phyloP scores from a whole-genome alignment of 2,888 invertebrate genomes.

The Macaria liturata region DNA sequence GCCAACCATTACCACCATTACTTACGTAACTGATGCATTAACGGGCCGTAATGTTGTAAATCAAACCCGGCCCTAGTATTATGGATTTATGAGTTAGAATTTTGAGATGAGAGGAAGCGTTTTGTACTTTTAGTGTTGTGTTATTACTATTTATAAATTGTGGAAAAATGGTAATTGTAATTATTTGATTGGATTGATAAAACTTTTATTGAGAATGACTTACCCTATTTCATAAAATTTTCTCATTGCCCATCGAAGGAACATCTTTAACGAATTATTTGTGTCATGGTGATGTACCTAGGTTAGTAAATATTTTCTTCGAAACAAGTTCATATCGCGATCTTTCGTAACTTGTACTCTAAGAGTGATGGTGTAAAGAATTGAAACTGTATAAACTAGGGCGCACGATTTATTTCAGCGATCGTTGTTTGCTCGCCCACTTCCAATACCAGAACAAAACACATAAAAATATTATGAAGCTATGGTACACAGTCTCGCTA shows the following conservation, averaged over 20 bases:
- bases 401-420: constrained; percentile 31
- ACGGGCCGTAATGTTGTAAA: constrained; percentile 15
- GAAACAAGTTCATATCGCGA: not conserved
- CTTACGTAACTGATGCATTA: constrained; percentile 25
- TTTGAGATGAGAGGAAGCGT: constrained; percentile 13
- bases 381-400: constrained; percentile 32
- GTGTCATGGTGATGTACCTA: too few relatives aligned
- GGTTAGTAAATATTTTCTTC: too few relatives aligned
- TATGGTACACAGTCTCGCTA: not conserved
- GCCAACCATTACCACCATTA: not conserved
- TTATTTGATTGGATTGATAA: too few relatives aligned
- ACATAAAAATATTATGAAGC: too few relatives aligned
- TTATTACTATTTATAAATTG: not conserved
- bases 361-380: constrained; percentile 33
- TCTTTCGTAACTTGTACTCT: constrained; percentile 12
- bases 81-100: constrained; percentile 19
- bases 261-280: too few relatives aligned
- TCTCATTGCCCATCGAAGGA: too few relatives aligned
- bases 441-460: constrained; percentile 5
- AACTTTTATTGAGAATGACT: too few relatives aligned
- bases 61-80: constrained; percentile 25
- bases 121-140: not conserved
- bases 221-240: too few relatives aligned
- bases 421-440: constrained; percentile 26
- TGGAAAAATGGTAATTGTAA: not conserved